Evolutionary conservation across 2,797 vertebrate species (phyloP), one percentile per base, ranked within the genome.

Genomic region (Intellagama lesueurii): DNA sequence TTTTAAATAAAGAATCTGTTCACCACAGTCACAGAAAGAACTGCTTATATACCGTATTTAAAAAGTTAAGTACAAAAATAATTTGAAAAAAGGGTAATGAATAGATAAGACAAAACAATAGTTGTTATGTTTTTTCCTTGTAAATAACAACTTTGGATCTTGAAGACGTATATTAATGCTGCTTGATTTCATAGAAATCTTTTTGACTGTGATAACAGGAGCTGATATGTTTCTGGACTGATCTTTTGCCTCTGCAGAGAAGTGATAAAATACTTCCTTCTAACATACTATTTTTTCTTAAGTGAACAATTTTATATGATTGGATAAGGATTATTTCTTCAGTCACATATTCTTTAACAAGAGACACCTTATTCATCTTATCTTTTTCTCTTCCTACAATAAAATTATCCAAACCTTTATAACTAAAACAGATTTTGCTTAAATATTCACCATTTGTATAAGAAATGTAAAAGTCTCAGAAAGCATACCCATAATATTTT

Each of bases 1-100:
- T 92, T 93, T 95, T 84, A 3, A 24, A 94, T 92, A 93, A 94
- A 88, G 87, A 68, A 70, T 93, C 82, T 85, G 28, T 0, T 94
- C 95, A 79, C 49, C 22, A 77, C 81, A 94, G 91, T 90, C 91
- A 69, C 69, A 85, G 79, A 92, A 92, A 56, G 79, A 84, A 78
- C 26, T 84, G 7, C 60, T 78, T 35, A 0, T 7, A 8, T 76
- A n/a, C n/a, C n/a, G n/a, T n/a, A 30, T 86, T 44, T 88, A 68
- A 40, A 91, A 86, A n/a, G 32, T 87, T 90, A 78, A 49, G 66
- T 86, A 90, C 73, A 92, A 76, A 14, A 56, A 87, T 32, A 11
- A 8, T 47, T 77, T 47, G 26, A 12, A 26, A n/a, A 14, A 87
- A 92, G 47, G 14, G 32, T 44, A 75, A 32, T 7, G 66, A 68